phyloP scores from a whole-genome alignment of 2,113 vertebrate species.

The Cynocephalus volans region DNA sequence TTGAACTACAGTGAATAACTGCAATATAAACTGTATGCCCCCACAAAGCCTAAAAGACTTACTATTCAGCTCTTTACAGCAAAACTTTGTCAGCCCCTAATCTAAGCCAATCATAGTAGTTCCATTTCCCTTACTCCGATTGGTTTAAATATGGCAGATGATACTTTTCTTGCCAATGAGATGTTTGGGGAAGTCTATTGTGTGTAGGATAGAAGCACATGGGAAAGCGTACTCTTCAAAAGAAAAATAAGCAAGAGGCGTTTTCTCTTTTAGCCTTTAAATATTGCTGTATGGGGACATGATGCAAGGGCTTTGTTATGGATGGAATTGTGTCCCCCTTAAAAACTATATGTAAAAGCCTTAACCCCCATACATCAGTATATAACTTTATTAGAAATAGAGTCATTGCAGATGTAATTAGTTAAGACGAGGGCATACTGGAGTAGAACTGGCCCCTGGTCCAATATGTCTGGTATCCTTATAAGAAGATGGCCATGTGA shows the following conservation, averaged over 20 bases:
- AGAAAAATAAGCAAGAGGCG: neutral
- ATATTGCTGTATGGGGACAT: neutral
- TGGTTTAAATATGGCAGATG: neutral
- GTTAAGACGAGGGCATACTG: neutral
- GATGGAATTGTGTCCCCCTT: neutral
- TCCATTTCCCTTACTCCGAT: neutral
- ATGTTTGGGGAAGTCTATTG: neutral
- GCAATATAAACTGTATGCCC: neutral
- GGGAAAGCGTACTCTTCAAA: neutral
- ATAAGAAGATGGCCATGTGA: neutral
- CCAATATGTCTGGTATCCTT: neutral
- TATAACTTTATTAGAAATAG: constrained; percentile 4
- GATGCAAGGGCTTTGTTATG: neutral
- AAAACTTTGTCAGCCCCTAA: neutral
- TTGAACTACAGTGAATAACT: neutral
- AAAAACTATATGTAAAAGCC: neutral
- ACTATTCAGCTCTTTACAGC: neutral
- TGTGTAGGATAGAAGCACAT: neutral
- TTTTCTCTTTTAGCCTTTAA: neutral
- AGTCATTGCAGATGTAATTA: neutral
- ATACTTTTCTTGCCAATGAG: neutral
- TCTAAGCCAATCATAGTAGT: neutral
- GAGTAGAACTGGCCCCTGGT: neutral
- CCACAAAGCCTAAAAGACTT: neutral
- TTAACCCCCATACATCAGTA: neutral